Conservation (phyloP, 2,113 vertebrate species). For the Dinomys branickii region DNA sequence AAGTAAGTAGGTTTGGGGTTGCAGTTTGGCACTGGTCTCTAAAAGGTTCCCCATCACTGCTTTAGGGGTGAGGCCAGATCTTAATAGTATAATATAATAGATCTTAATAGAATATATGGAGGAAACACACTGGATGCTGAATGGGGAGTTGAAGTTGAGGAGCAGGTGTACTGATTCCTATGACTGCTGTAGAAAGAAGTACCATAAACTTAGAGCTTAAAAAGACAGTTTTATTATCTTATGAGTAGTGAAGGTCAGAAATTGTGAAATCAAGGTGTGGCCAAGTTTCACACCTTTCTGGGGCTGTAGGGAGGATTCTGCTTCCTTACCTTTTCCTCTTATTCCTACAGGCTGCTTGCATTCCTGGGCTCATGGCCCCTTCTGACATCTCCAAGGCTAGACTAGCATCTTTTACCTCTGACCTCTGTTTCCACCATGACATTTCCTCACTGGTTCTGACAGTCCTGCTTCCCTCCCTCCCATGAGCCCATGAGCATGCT, state of each 20-base stretch:
- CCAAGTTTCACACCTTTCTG: not conserved
- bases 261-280: not conserved
- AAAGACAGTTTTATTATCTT: not conserved
- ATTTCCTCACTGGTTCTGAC: not conserved
- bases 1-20: not conserved
- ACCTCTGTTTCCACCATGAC: rapidly evolving
- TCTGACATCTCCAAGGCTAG: not conserved
- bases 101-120: not conserved
- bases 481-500: not conserved
- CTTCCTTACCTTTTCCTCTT: not conserved
- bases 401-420: not conserved
- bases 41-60: not conserved
- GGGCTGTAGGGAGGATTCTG: not conserved
- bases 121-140: not conserved
- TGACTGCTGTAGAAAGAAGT: not conserved
- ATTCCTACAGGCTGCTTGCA: not conserved
- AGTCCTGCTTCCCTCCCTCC: not conserved
- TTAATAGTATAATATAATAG: not conserved
- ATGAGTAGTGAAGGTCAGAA: not conserved
- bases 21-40: not conserved
- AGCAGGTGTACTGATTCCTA: not conserved
- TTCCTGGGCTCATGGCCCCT: not conserved
- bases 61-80: not conserved
- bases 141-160: not conserved
- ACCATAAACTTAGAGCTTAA: not conserved